These are phyloP conservation scores for Festucalex cinctus DNA, from an alignment of 2,113 vertebrate genomes.

Conservation along the genomic window DNA sequence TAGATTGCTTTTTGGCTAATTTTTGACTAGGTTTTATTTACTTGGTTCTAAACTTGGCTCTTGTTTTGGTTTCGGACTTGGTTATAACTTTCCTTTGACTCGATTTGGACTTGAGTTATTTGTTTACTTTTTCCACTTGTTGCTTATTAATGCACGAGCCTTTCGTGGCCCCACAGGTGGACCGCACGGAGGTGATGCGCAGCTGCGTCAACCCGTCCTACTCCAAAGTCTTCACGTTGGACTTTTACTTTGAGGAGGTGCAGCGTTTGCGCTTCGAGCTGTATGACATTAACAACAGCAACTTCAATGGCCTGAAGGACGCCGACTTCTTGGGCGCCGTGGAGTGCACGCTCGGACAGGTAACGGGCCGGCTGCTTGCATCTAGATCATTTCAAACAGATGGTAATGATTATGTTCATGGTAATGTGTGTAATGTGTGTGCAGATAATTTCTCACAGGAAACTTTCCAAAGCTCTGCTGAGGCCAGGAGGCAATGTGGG, in stretches of 20 bases:
- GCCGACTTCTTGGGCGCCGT: conserved; percentile 89
- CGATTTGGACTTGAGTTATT: not conserved
- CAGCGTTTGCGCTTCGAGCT: conserved; percentile 91
- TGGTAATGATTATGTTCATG: not conserved
- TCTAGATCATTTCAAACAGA: too few species aligned
- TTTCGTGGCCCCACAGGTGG: conserved; percentile 75
- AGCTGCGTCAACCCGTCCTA: conserved; percentile 90
- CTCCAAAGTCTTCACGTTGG: conserved; percentile 93
- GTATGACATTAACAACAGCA: conserved; percentile 89
- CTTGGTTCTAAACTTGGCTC: not conserved
- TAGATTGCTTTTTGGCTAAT: too few species aligned
- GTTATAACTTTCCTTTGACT: not conserved
- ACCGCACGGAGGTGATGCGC: conserved; percentile 92
- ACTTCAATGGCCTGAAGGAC: conserved; percentile 86
- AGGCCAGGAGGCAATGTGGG: conserved; percentile 91
- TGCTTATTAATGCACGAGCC: not conserved
- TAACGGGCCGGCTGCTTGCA: conserved; percentile 36
- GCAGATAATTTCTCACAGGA: conserved; percentile 96
- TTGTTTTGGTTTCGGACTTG: not conserved
- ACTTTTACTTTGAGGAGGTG: conserved; percentile 97
- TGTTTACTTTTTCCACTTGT: not conserved
- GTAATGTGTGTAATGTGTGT: conserved; percentile 5
- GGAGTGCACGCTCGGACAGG: conserved; percentile 94
- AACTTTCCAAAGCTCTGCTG: conserved; percentile 89
- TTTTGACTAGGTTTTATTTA: too few species aligned